Evolutionary conservation across 2,797 vertebrate species (phyloP).

Genomic region (Danionella dracula): DNA sequence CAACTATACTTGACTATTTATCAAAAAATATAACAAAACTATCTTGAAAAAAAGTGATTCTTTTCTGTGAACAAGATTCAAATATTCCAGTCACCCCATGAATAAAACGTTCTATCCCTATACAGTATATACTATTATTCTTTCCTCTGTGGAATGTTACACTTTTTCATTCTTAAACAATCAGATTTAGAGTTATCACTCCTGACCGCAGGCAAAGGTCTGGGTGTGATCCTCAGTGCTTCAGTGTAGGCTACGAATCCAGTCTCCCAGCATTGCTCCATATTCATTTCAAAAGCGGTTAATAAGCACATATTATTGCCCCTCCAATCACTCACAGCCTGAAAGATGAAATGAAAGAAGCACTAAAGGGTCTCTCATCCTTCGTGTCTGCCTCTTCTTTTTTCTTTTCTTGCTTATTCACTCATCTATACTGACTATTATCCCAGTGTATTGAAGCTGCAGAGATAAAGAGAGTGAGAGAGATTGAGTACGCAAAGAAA

Average conservation of each 20-base stretch:
- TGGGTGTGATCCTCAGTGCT: slow-evolving; percentile 24
- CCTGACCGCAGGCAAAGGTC: slow-evolving; percentile 51
- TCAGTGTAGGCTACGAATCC: slow-evolving; percentile 5
- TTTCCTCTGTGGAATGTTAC: fast-evolving
- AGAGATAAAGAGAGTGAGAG: slow-evolving; percentile 61
- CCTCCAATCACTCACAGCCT: slow-evolving; percentile 31
- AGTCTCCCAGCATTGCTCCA: slow-evolving; percentile 8
- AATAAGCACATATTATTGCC: slow-evolving; percentile 51
- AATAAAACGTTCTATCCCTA: too few relatives aligned
- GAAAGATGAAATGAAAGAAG: slow-evolving; percentile 61
- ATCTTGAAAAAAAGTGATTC: too few relatives aligned
- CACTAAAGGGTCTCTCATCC: slow-evolving; percentile 45
- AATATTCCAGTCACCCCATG: too few relatives aligned
- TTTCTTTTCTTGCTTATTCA: slow-evolving; percentile 49
- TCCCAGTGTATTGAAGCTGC: slow-evolving; percentile 66
- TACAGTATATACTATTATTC: too few relatives aligned
- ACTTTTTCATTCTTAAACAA: slow-evolving; percentile 54
- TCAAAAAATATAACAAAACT: too few relatives aligned
- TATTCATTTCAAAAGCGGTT: slow-evolving; percentile 57
- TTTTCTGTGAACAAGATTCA: too few relatives aligned
- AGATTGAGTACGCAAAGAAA: neutral
- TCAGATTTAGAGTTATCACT: slow-evolving; percentile 64
- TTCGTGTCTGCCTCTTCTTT: slow-evolving; percentile 20
- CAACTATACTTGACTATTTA: too few relatives aligned
- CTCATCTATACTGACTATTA: slow-evolving; percentile 71